Percentiles rank a stretch among this genome's conserved stretches.
phyloP scores from a whole-genome alignment of 2,797 vertebrate species.

The Microctenopoma lineatum region DNA sequence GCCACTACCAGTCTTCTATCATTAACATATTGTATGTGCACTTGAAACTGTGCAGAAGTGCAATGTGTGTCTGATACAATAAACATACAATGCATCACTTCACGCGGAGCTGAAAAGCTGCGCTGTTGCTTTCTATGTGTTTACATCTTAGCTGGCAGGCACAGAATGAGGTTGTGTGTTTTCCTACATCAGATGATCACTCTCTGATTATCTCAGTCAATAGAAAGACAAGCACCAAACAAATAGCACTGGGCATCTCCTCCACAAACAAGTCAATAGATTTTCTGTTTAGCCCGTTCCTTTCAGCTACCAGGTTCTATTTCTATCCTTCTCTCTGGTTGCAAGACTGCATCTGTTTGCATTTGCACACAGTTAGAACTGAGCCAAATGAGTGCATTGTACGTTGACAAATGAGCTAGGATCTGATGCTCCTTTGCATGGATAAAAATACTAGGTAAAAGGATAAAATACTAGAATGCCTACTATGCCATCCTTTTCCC shows the following conservation, averaged over 20 bases:
- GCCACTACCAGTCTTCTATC: background rate
- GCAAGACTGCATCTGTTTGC: slow-evolving; percentile 27
- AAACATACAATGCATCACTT: slow-evolving; percentile 25
- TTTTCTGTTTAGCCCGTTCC: slow-evolving; percentile 85
- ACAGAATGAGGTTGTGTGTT: slow-evolving; percentile 29
- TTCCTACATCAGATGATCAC: slow-evolving; percentile 46
- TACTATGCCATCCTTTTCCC: too few relatives aligned
- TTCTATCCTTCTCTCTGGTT: slow-evolving; percentile 21
- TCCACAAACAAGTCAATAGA: slow-evolving; percentile 84
- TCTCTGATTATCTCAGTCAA: slow-evolving; percentile 48
- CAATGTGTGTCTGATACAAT: slow-evolving; percentile 15
- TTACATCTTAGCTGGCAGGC: slow-evolving; percentile 30
- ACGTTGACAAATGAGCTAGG: slow-evolving; percentile 84
- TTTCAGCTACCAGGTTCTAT: slow-evolving; percentile 81
- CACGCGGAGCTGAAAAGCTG: slow-evolving; percentile 36
- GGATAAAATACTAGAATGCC: too few relatives aligned
- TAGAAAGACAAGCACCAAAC: slow-evolving; percentile 37
- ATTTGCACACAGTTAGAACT: background rate
- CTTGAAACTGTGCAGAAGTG: background rate
- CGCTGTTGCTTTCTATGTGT: slow-evolving; percentile 28
- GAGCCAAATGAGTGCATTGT: slow-evolving; percentile 83
- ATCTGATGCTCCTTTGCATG: slow-evolving; percentile 70
- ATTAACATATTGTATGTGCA: background rate
- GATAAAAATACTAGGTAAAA: too few relatives aligned
- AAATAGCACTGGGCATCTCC: slow-evolving; percentile 75